Evolutionary conservation across 2,888 invertebrate genomes (phyloP).

Genomic region (Cremastinae sp.): DNA sequence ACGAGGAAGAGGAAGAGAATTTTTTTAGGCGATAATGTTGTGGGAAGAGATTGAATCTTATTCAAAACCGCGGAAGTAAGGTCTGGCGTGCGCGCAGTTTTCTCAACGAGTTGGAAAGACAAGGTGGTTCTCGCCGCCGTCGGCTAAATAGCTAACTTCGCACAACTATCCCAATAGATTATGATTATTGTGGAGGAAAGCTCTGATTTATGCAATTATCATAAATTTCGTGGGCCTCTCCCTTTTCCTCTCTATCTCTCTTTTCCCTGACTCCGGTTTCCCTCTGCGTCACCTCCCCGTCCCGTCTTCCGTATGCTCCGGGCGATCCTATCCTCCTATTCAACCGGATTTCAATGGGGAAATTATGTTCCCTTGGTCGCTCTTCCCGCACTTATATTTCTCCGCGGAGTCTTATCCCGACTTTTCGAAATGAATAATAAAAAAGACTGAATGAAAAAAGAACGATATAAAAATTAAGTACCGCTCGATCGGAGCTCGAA

Average conservation of each 20-base stretch:
- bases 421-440: constrained; percentile 48
- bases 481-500: not conserved
- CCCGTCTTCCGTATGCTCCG: constrained; percentile 76
- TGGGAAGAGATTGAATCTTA: constrained; percentile 74
- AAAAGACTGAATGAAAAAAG: not conserved
- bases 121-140: constrained; percentile 70
- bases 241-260: constrained; percentile 58
- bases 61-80: constrained; percentile 65
- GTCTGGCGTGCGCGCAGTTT: constrained; percentile 34
- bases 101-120: constrained; percentile 60
- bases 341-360: constrained; percentile 77
- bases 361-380: constrained; percentile 74
- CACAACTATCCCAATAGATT: constrained; percentile 79
- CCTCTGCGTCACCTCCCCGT: constrained; percentile 55
- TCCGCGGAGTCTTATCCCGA: constrained; percentile 38
- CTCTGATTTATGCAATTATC: constrained; percentile 80
- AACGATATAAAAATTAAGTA: not conserved
- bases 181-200: constrained; percentile 80
- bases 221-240: constrained; percentile 75
- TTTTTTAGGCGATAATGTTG: constrained; percentile 47
- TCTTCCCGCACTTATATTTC: constrained; percentile 52
- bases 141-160: constrained; percentile 79
- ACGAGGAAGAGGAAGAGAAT: too few relatives aligned
- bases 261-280: constrained; percentile 49
- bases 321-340: constrained; percentile 75